These are phyloP conservation scores for Tetramorium simillimum DNA, from an alignment of 1,140 invertebrate genomes.

Conservation along the genomic window DNA sequence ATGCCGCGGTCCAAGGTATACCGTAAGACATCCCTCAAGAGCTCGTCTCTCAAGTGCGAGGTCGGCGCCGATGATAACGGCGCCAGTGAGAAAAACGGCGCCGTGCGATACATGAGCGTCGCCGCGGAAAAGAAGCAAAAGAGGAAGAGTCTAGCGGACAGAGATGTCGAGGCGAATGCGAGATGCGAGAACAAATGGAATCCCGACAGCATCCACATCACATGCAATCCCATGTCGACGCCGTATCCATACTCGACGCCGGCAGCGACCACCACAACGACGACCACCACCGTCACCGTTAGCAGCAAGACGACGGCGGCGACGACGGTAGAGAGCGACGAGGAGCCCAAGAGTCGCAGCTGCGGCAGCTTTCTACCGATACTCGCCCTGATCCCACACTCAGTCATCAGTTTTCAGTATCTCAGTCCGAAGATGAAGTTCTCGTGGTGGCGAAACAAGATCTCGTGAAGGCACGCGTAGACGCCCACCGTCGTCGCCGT, in stretches of 20 bases:
- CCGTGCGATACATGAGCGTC: constrained; percentile 48
- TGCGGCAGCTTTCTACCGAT: constrained; percentile 84
- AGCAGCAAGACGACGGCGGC: constrained; percentile 55
- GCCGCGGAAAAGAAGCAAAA: constrained; percentile 54
- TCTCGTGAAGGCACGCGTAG: constrained; percentile 87
- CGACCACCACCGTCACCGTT: constrained; percentile 47
- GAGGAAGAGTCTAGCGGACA: constrained; percentile 14
- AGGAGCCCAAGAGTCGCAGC: constrained; percentile 78
- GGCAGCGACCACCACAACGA: constrained; percentile 58
- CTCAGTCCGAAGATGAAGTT: constrained; percentile 87
- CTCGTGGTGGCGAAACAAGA: constrained; percentile 90
- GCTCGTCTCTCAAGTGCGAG: neutral
- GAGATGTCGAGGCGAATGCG: neutral
- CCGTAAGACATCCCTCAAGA: constrained; percentile 80
- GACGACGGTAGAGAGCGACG: constrained; percentile 73
- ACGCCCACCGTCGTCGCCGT: constrained; percentile 49
- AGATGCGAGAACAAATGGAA: constrained; percentile 66
- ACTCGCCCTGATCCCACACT: constrained; percentile 81
- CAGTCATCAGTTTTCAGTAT: constrained; percentile 84
- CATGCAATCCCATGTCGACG: constrained; percentile 78
- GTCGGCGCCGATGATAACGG: neutral
- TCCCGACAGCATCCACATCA: constrained; percentile 77
- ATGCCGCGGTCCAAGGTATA: constrained; percentile 81
- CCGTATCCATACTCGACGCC: constrained; percentile 80
- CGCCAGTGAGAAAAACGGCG: constrained; percentile 29